These are phyloP conservation scores for Dicrurus megarhynchus DNA, from an alignment of 2,113 vertebrate genomes.

Conservation along the genomic window DNA sequence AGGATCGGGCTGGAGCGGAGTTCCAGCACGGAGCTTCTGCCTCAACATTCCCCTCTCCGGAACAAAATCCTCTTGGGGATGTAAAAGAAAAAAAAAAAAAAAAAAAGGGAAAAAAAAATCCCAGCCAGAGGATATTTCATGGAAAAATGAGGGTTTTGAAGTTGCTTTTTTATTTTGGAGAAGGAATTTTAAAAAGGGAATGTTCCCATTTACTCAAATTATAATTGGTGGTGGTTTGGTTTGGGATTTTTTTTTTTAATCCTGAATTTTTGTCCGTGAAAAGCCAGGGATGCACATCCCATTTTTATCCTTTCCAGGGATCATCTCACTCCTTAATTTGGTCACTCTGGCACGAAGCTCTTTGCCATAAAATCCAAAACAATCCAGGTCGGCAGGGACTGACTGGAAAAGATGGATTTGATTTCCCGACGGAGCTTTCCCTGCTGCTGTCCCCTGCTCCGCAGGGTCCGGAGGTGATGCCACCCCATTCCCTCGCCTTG, in stretches of 20 bases:
- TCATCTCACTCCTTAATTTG: background rate
- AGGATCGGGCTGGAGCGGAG: background rate
- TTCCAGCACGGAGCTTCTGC: background rate
- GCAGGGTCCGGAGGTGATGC: background rate
- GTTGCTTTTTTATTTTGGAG: background rate
- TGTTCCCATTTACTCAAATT: background rate
- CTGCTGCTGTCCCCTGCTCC: background rate
- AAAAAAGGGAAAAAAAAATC: accelerated
- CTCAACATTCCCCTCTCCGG: background rate
- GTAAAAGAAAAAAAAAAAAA: background rate
- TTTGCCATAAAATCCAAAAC: background rate
- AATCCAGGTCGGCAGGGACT: background rate
- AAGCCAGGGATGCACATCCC: background rate
- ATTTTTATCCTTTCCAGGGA: background rate
- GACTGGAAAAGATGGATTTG: background rate
- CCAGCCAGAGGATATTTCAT: background rate
- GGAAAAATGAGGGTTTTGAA: background rate
- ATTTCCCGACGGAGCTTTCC: background rate
- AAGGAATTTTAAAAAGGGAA: background rate
- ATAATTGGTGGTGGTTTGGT: background rate
- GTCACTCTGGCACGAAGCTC: background rate
- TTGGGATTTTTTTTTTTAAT: background rate
- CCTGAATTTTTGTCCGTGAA: accelerated
- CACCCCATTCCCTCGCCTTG: background rate
- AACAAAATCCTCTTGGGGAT: background rate